Evolutionary conservation across 2,113 vertebrate genomes (phyloP).

Genomic region (Dasyurus viverrinus): DNA sequence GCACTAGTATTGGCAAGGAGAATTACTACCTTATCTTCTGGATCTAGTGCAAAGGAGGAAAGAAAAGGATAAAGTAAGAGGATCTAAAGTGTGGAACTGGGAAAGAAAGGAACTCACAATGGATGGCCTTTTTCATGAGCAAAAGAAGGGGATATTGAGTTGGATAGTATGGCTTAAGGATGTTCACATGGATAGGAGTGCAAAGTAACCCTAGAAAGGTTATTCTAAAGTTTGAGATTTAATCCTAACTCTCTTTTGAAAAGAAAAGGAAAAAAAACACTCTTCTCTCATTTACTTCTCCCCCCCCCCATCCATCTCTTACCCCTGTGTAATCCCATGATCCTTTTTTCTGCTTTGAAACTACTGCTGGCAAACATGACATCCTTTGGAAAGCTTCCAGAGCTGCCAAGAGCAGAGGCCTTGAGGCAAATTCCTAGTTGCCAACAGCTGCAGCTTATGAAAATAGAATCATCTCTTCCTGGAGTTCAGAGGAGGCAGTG

Average conservation of each 20-base stretch:
- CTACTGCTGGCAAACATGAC: conserved; percentile 15
- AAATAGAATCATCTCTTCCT: conserved; percentile 68
- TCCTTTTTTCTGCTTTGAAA: conserved; percentile 28
- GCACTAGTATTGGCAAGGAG: background rate
- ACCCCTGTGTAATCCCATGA: background rate
- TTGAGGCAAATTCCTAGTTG: conserved; percentile 57
- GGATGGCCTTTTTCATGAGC: background rate
- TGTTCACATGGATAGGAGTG: background rate
- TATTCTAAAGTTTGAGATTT: background rate
- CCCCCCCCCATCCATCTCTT: background rate
- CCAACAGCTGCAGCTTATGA: conserved; percentile 71
- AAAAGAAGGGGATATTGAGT: background rate
- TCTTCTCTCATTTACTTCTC: background rate
- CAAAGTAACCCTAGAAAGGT: background rate
- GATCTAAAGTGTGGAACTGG: background rate
- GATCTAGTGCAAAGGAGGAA: background rate
- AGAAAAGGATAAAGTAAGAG: background rate
- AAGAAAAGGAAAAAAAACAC: background rate
- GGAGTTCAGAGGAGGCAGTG: conserved; percentile 58
- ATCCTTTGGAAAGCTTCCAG: conserved; percentile 48
- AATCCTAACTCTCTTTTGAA: conserved; percentile 18
- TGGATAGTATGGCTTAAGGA: background rate
- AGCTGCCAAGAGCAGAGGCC: conserved; percentile 56
- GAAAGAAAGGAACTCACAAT: background rate
- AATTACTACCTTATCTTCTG: background rate